phyloP scores from a whole-genome alignment of 2,797 vertebrate species.

The Lacerta agilis region DNA sequence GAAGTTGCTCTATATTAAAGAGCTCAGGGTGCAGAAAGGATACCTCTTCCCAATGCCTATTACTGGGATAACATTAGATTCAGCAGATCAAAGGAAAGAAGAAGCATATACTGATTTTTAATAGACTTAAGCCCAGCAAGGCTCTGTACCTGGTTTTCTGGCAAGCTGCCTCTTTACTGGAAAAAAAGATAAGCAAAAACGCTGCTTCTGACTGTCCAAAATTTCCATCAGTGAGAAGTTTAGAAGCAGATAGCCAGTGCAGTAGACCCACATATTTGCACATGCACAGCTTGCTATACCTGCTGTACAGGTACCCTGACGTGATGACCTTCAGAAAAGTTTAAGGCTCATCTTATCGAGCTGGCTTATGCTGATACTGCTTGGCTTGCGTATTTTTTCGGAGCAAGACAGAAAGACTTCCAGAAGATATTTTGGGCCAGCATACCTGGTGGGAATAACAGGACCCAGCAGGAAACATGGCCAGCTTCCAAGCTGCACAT shows the following conservation, averaged over 20 bases:
- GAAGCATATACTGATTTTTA: too few species aligned
- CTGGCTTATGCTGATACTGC: neutral
- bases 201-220: neutral
- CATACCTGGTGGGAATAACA: neutral
- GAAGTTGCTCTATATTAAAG: neutral
- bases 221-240: neutral
- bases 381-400: neutral
- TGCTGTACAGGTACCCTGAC: neutral
- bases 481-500: neutral
- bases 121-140: neutral
- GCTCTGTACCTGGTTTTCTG: neutral
- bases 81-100: neutral
- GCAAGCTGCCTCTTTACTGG: neutral
- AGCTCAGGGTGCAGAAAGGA: neutral
- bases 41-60: neutral
- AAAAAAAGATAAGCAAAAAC: neutral
- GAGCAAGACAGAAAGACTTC: neutral
- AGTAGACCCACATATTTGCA: neutral
- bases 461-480: neutral
- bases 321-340: neutral
- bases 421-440: neutral
- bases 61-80: neutral
- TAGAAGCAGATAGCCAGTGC: neutral
- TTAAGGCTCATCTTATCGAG: neutral
- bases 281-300: neutral